A percentile compares a stretch with the other conserved stretches of the same genome.
Conservation (phyloP, 2,888 invertebrate species). For the Diarsia rubi region DNA sequence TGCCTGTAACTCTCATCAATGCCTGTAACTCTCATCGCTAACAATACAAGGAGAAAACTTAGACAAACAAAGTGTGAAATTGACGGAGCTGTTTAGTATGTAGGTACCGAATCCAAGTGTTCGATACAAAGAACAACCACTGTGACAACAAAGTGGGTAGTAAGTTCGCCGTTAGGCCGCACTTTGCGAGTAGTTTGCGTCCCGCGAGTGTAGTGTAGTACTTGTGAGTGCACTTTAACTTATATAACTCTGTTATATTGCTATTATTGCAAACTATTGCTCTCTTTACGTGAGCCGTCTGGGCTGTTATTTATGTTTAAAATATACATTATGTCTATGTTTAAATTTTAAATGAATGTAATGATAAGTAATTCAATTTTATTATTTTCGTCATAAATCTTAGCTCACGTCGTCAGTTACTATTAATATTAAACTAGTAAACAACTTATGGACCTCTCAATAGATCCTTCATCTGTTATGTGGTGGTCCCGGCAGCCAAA, state of each 20-base stretch:
- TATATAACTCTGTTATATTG: slow-evolving; percentile 9
- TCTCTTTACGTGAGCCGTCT: no score
- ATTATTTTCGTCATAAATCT: not conserved
- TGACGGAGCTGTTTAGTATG: not conserved
- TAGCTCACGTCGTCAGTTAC: not conserved
- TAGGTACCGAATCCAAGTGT: not conserved
- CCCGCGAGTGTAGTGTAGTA: not conserved
- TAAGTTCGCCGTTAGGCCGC: not conserved
- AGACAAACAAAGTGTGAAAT: not conserved
- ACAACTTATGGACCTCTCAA: not conserved
- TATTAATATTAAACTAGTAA: not conserved
- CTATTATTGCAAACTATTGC: not conserved
- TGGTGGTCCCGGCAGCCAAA: no score
- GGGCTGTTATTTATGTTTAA: not conserved
- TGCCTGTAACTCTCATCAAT: not conserved
- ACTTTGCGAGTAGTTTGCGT: not conserved
- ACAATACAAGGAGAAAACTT: not conserved
- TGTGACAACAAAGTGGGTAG: not conserved
- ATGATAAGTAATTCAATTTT: no score
- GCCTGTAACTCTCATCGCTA: not conserved
- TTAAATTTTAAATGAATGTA: not conserved
- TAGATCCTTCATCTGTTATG: not conserved
- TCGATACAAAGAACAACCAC: not conserved
- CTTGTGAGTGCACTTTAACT: slow-evolving; percentile 27
- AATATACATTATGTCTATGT: no score